These are phyloP conservation scores for Urocynchramus pylzowi DNA, from an alignment of 2,113 vertebrate genomes.

Conservation along the genomic window DNA sequence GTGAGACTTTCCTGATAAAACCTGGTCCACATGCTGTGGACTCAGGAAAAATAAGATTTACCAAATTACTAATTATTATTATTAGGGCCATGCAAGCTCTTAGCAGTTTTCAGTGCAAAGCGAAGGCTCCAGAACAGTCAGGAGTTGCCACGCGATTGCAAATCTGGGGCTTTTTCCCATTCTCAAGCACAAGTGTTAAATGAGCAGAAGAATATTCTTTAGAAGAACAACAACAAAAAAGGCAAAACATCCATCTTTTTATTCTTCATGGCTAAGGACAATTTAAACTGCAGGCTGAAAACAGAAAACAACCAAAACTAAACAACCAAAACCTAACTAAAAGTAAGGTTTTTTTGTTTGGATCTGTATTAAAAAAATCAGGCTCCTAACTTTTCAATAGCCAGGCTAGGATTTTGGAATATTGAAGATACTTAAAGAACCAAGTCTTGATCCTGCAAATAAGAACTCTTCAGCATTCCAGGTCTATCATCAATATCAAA, in stretches of 20 bases:
- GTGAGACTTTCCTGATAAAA: neutral
- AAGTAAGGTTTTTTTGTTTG: neutral
- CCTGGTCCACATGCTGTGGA: neutral
- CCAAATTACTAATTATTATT: neutral
- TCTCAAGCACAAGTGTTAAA: neutral
- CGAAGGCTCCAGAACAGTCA: neutral
- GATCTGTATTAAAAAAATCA: neutral
- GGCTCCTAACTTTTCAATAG: neutral
- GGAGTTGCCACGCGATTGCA: neutral
- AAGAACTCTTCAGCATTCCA: neutral
- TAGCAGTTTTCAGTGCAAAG: neutral
- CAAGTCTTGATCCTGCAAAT: neutral
- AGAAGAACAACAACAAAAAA: neutral
- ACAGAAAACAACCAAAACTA: neutral
- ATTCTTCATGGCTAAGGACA: neutral
- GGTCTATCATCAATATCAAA: neutral
- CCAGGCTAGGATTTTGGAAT: neutral
- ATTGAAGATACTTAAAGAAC: neutral
- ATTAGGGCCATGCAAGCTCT: neutral
- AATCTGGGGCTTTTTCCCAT: neutral
- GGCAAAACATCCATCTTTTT: neutral
- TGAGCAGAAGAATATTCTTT: neutral
- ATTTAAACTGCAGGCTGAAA: neutral
- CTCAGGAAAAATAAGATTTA: neutral
- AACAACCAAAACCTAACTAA: neutral